Base-by-base conservation (phyloP, 2,888 invertebrate genomes). In the Dolichomitus sp. region DNA sequence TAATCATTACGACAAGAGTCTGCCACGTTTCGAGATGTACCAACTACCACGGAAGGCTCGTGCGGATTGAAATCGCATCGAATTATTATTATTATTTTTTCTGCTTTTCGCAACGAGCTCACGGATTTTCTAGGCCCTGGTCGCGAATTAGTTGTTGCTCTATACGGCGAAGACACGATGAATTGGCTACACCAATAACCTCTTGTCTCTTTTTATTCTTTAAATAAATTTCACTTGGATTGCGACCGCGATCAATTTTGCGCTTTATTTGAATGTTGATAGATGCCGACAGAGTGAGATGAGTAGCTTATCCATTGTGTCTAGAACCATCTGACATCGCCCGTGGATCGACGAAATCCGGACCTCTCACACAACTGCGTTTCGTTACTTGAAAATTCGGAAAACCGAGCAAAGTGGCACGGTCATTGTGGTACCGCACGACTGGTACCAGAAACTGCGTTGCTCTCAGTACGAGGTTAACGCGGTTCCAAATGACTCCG, bases 91-190 rank as follows among this genome's bases (percentile, higher is more conserved):
- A 6, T 80, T 59, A 48, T 33, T 59, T 45, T 59, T 74, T 75
- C 54, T 4, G 54, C 14, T 66, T 54, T 57, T 42, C 75, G 65
- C 63, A 79, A 74, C 68, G 78, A 81, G 68, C 80, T n/a, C 61
- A 76, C 83, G 69, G 59, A 70, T 74, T 66, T n/a, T 79, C 78
- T 85, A 85, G 85, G 85, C 83, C 85, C 80, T 83, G 76, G 65
- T 83, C 81, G 85, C 76, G 73, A 81, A 85, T 79, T 78, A 52
- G 7, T 76, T 65, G 52, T 37, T 61, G 19, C 45, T 68, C 30
- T 27, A 6, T 27, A 23, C 14, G 50, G 48, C 37, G 23, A 14
- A 40, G 68, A 74, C 57, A 33, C 66, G 70, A 80, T 37, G 30
- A 40, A 80, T 80, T 61, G 54, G 57, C 11, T 37, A 12, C n/a